These are phyloP conservation scores for Hypomesus transpacificus DNA, from an alignment of 2,113 vertebrate species.

Conservation along the genomic window DNA sequence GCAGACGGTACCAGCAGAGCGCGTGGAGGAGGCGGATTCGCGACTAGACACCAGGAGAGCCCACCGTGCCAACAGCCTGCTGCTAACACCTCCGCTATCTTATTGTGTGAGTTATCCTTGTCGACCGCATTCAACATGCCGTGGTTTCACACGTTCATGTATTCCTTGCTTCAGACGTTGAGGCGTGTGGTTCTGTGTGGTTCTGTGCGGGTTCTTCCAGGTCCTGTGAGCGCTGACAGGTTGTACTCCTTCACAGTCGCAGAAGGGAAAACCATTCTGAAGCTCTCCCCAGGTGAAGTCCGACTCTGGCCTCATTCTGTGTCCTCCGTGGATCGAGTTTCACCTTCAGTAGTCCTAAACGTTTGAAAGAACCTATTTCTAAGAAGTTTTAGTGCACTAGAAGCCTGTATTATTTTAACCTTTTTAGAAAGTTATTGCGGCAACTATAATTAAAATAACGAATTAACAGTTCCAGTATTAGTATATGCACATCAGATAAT, in stretches of 20 bases:
- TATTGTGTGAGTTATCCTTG: slow-evolving; percentile 60
- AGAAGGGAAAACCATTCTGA: slow-evolving; percentile 63
- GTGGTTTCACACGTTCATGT: neutral
- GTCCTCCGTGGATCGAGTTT: no score
- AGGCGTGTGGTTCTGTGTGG: no score
- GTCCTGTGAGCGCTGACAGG: slow-evolving; percentile 56
- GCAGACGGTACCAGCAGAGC: slow-evolving; percentile 56
- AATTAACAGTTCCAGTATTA: no score
- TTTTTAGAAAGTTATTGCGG: no score
- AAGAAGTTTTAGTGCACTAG: no score
- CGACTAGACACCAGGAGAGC: slow-evolving; percentile 52
- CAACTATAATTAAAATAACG: no score
- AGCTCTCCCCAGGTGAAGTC: slow-evolving; percentile 61
- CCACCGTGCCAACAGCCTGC: slow-evolving; percentile 39
- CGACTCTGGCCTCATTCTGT: no score
- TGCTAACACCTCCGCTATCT: slow-evolving; percentile 27
- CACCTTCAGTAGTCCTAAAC: no score
- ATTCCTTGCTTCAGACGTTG: no score
- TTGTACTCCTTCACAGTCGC: slow-evolving; percentile 56
- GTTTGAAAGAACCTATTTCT: no score
- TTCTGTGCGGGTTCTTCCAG: slow-evolving; percentile 24
- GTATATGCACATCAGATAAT: no score
- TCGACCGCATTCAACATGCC: neutral
- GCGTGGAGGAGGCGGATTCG: slow-evolving; percentile 48
- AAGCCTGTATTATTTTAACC: no score